phyloP scores from a whole-genome alignment of 2,113 vertebrate species.

The Genyomyrus donnyi region DNA sequence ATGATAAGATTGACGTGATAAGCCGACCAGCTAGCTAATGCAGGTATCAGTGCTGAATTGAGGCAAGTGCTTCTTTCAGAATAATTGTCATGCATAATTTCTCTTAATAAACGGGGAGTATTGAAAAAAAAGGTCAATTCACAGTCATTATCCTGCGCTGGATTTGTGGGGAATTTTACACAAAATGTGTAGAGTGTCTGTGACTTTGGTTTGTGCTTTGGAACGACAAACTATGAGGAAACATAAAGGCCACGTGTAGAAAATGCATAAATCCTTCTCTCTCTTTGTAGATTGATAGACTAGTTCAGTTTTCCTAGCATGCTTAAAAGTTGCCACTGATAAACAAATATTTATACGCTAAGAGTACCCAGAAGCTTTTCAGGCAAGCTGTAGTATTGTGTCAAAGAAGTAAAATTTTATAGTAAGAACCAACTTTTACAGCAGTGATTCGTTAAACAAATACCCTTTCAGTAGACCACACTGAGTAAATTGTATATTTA shows the following conservation, averaged over 20 bases:
- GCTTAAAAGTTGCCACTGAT: neutral
- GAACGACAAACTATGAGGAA: neutral
- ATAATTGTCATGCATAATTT: neutral
- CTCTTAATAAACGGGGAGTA: neutral
- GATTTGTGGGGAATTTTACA: neutral
- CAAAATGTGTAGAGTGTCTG: neutral
- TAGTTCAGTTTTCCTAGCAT: neutral
- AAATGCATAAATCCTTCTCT: neutral
- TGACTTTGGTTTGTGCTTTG: neutral
- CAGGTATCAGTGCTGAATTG: neutral
- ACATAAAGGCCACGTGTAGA: neutral
- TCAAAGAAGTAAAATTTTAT: neutral
- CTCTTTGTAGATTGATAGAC: neutral
- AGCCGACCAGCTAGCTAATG: neutral
- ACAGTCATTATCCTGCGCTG: neutral
- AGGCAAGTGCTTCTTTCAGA: neutral
- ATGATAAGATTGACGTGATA: neutral
- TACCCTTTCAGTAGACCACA: conserved; percentile 6
- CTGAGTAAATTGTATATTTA: conserved; percentile 15
- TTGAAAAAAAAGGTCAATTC: neutral
- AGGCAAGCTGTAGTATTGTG: neutral
- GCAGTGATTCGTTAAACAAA: neutral
- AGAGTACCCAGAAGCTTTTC: neutral
- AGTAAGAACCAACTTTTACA: conserved; percentile 6
- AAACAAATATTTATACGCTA: neutral